phyloP scores from a whole-genome alignment of 2,113 vertebrate species.

The Gila orcuttii region DNA sequence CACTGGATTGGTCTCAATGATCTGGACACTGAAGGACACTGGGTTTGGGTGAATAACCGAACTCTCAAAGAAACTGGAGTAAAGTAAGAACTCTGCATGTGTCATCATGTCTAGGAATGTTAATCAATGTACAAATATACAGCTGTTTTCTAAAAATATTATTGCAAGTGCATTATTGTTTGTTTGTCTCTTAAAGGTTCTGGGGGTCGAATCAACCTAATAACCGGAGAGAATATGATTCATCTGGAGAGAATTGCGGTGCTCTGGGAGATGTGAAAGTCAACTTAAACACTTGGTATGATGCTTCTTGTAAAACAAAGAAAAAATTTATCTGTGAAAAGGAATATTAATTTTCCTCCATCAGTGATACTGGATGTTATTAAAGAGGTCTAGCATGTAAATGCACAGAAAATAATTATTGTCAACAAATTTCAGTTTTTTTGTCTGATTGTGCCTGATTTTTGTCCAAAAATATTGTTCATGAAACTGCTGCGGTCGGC shows the following conservation, averaged over 20 bases:
- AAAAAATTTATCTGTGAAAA: neutral
- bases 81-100: conserved; percentile 25
- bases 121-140: too few relatives aligned
- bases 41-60: conserved; percentile 34
- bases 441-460: neutral
- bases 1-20: conserved; percentile 45
- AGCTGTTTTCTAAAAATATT: too few relatives aligned
- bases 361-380: neutral
- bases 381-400: neutral
- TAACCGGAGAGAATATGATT: neutral
- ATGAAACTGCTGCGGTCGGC: too few relatives aligned
- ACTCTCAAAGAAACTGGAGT: conserved; percentile 29
- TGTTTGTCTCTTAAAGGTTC: conserved; percentile 8
- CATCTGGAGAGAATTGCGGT: conserved; percentile 35
- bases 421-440: too few relatives aligned
- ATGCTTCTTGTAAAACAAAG: neutral
- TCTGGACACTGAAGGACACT: conserved; percentile 30
- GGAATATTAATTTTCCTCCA: neutral
- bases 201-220: conserved; percentile 31
- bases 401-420: too few relatives aligned
- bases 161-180: neutral
- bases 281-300: conserved; percentile 31
- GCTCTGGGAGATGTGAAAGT: neutral
- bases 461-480: too few relatives aligned
- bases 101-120: too few relatives aligned